Evolutionary conservation across 2,797 vertebrate genomes (phyloP).

Genomic region (Ptychadena robeensis): DNA sequence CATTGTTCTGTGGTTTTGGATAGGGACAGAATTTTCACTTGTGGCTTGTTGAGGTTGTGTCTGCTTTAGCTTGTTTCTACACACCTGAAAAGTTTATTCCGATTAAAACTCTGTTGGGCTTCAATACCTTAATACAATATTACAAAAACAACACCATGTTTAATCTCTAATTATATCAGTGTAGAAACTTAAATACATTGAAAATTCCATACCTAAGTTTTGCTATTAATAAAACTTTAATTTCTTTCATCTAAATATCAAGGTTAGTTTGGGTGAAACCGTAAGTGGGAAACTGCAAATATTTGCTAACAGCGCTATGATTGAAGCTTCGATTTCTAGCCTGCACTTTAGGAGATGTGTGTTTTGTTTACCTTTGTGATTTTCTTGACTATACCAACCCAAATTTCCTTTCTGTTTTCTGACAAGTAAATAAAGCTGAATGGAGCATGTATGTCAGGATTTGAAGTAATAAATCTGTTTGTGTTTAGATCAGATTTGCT

Average conservation of each 20-base stretch:
- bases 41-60: no score
- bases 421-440: slow-evolving; percentile 15
- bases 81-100: no score
- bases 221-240: not conserved
- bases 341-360: not conserved
- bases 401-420: slow-evolving; percentile 21
- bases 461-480: slow-evolving; percentile 45
- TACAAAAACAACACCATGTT: not conserved
- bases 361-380: slow-evolving; percentile 8
- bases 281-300: not conserved
- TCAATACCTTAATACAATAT: not conserved
- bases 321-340: not conserved
- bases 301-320: not conserved
- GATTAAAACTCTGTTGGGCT: no score
- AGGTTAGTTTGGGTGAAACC: not conserved
- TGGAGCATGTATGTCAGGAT: slow-evolving; percentile 28
- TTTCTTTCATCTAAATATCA: not conserved
- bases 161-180: not conserved
- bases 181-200: not conserved
- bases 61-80: no score
- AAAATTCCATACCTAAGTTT: not conserved
- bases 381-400: not conserved
- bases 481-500: slow-evolving; percentile 51
- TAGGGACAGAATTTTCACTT: no score
- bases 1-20: no score